A percentile compares a stretch with the other conserved stretches of the same genome.
These are phyloP conservation scores for Lasioglossum marginatum DNA, from an alignment of 2,888 invertebrate species.

Conservation along the genomic window DNA sequence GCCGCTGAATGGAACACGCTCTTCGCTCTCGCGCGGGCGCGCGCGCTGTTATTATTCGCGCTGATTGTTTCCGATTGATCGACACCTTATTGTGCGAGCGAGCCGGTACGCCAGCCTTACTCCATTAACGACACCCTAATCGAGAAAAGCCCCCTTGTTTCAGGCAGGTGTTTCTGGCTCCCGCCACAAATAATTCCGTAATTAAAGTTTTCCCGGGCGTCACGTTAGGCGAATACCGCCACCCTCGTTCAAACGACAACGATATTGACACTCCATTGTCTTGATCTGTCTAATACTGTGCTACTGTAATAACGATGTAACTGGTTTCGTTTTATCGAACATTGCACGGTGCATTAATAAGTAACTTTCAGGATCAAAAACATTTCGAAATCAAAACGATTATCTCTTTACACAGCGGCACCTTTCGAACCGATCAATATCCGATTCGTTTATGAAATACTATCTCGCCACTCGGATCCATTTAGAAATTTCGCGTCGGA, in stretches of 20 bases:
- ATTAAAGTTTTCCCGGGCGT: constrained; percentile 43
- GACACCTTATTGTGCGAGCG: constrained; percentile 54
- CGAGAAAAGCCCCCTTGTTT: constrained; percentile 27
- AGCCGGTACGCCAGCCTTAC: constrained; percentile 17
- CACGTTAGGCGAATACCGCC: neutral
- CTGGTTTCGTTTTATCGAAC: neutral
- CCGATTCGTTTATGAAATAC: neutral
- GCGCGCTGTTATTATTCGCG: constrained; percentile 43
- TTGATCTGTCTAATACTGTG: neutral
- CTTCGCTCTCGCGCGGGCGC: neutral
- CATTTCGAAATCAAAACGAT: neutral
- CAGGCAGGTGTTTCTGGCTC: neutral
- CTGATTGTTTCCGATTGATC: constrained; percentile 60
- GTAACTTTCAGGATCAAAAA: neutral
- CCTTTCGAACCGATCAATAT: neutral
- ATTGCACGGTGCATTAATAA: neutral
- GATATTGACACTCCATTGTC: too few species aligned
- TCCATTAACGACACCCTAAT: constrained; percentile 44
- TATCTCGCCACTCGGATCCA: neutral
- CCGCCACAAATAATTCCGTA: constrained; percentile 35
- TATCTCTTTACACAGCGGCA: neutral
- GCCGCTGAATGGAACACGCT: constrained; percentile 32
- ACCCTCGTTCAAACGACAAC: neutral
- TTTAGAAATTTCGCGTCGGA: neutral
- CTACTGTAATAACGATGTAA: neutral